phyloP scores from a whole-genome alignment of 2,113 vertebrate species.

The Chaetodon auriga region DNA sequence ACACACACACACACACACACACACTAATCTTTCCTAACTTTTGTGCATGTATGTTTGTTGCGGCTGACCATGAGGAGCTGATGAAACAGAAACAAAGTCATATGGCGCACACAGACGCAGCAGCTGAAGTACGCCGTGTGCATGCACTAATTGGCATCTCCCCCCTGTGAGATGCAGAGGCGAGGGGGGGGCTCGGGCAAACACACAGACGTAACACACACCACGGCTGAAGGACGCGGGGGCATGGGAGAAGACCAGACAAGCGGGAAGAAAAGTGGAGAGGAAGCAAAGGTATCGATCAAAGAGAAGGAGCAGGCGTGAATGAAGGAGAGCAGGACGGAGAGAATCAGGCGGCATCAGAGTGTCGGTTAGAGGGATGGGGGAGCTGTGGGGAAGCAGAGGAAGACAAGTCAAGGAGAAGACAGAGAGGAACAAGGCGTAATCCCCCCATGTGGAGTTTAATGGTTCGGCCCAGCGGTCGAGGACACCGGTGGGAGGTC shows the following conservation, averaged over 20 bases:
- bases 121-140: conserved; percentile 25
- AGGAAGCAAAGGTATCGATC: conserved; percentile 63
- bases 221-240: conserved; percentile 49
- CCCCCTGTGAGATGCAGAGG: conserved; percentile 48
- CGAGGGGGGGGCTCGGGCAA: conserved; percentile 26
- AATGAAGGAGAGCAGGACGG: conserved; percentile 18
- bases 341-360: conserved; percentile 26
- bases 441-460: conserved; percentile 70
- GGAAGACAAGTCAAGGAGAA: conserved; percentile 62
- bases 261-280: conserved; percentile 53
- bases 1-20: conserved; percentile 17
- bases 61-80: conserved; percentile 32
- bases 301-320: conserved; percentile 23
- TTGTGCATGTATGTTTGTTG: conserved; percentile 17
- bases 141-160: conserved; percentile 67
- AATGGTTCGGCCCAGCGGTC: conserved; percentile 73
- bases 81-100: conserved; percentile 44
- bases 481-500: conserved; percentile 50
- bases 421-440: conserved; percentile 54
- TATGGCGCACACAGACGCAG: conserved; percentile 19
- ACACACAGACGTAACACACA: conserved; percentile 20
- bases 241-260: conserved; percentile 47
- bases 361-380: conserved; percentile 34
- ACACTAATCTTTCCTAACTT: conserved; percentile 22
- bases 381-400: conserved; percentile 28